Conservation (phyloP, 2,888 invertebrate species). For the Pammene fasciana region DNA sequence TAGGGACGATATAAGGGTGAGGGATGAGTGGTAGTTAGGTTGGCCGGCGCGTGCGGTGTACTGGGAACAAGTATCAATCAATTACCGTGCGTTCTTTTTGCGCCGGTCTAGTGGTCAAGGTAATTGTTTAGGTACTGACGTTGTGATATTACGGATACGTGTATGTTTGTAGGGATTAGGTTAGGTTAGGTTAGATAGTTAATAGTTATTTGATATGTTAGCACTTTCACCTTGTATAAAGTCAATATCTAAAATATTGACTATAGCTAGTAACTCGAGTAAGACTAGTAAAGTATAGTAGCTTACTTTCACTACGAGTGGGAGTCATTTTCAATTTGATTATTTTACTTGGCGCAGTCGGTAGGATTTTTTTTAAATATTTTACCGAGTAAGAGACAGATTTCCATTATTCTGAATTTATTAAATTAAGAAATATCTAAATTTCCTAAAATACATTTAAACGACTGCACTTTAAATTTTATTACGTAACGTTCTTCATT, state of each 20-base stretch:
- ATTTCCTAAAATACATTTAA: slow-evolving; percentile 6
- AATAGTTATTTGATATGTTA: too few species aligned
- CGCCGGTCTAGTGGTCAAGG: slow-evolving; percentile 9
- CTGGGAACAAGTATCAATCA: slow-evolving; percentile 15
- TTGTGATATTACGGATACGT: not conserved
- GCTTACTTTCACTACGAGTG: too few species aligned
- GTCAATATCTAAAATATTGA: too few species aligned
- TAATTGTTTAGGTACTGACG: slow-evolving; percentile 33
- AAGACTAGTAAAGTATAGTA: too few species aligned
- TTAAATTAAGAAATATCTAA: not conserved
- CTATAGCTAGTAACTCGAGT: too few species aligned
- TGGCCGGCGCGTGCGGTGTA: slow-evolving; percentile 21
- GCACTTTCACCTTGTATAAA: too few species aligned
- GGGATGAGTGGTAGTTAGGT: not conserved
- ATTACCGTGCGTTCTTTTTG: slow-evolving; percentile 28
- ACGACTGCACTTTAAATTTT: slow-evolving; percentile 7
- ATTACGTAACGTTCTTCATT: slow-evolving; percentile 17
- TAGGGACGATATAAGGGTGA: not conserved
- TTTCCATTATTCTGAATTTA: not conserved
- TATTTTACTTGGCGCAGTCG: too few species aligned
- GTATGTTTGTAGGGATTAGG: not conserved
- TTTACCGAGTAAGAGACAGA: too few species aligned
- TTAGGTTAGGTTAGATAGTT: too few species aligned
- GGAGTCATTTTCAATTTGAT: too few species aligned
- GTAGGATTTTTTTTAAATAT: too few species aligned